phyloP scores from a whole-genome alignment of 2,113 vertebrate species.

The Poeciliopsis prolifica region DNA sequence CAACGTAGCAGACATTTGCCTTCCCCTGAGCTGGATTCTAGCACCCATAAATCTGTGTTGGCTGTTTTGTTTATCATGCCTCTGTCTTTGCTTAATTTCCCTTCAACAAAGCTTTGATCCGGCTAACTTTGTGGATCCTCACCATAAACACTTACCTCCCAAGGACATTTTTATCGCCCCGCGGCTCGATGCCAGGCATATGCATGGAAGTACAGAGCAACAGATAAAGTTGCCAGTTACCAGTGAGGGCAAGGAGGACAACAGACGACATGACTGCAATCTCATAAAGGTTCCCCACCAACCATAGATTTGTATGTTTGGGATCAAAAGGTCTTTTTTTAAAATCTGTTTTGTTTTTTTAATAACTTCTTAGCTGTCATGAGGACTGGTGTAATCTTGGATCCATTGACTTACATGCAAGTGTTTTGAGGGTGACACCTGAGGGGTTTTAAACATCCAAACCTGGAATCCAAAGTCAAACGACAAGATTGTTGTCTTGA shows the following conservation, averaged over 20 bases:
- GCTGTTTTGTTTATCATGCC: slow-evolving; percentile 68
- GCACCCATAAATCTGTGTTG: slow-evolving; percentile 65
- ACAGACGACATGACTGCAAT: slow-evolving; percentile 24
- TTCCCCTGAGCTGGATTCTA: slow-evolving; percentile 54
- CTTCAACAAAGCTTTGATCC: slow-evolving; percentile 77
- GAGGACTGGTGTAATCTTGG: no score
- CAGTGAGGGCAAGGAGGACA: slow-evolving; percentile 61
- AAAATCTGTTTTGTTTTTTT: background rate
- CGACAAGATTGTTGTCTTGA: background rate
- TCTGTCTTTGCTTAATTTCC: slow-evolving; percentile 57
- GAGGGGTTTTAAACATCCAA: slow-evolving; percentile 9
- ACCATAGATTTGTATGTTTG: slow-evolving; percentile 20
- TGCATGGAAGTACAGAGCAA: slow-evolving; percentile 62
- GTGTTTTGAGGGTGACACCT: no score
- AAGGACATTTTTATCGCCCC: slow-evolving; percentile 76
- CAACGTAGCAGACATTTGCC: slow-evolving; percentile 47
- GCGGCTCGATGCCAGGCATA: slow-evolving; percentile 65
- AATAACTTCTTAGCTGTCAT: no score
- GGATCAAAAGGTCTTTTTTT: slow-evolving; percentile 9
- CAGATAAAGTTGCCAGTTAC: slow-evolving; percentile 69
- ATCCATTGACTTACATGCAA: no score
- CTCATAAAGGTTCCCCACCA: slow-evolving; percentile 33
- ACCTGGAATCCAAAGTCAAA: background rate
- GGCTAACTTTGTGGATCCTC: slow-evolving; percentile 72
- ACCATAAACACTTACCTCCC: slow-evolving; percentile 73